Percentiles rank a stretch among this genome's conserved stretches.
Evolutionary conservation across 2,888 invertebrate species (phyloP).

Genomic region (Dasypogon diadema): DNA sequence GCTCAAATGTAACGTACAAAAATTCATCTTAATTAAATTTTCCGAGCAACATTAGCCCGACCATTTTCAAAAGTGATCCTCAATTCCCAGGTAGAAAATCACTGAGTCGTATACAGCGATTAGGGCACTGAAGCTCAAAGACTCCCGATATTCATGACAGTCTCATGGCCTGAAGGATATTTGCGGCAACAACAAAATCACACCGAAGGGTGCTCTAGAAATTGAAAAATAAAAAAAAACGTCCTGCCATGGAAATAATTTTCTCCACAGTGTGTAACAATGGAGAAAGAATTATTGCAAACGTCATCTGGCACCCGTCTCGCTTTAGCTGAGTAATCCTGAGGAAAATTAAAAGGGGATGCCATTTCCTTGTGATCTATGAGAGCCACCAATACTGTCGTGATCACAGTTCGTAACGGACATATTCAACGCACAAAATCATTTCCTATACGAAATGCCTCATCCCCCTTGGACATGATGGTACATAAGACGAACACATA

Average conservation of each 20-base stretch:
- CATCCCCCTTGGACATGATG: conserved; percentile 2
- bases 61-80: not conserved
- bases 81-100: conserved; percentile 53
- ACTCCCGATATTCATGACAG: conserved; percentile 10
- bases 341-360: conserved; percentile 21
- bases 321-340: conserved; percentile 12
- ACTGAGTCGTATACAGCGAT: conserved; percentile 52
- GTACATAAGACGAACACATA: conserved; percentile 16
- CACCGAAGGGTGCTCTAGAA: conserved; percentile 14
- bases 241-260: conserved; percentile 19
- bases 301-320: conserved; percentile 53
- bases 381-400: conserved; percentile 2
- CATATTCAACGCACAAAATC: not conserved
- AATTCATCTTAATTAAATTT: too few relatives aligned
- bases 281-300: conserved; percentile 53
- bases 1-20: too few relatives aligned
- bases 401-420: conserved; percentile 34
- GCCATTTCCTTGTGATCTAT: conserved; percentile 31
- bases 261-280: conserved; percentile 10
- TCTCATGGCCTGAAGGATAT: conserved; percentile 6
- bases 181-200: not conserved
- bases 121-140: conserved; percentile 51
- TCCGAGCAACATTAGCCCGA: not conserved
- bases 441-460: not conserved
- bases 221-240: conserved; percentile 11